Percentiles rank a stretch among this genome's conserved stretches.
phyloP scores from a whole-genome alignment of 1,140 invertebrate species.

The Neelides sp. region DNA sequence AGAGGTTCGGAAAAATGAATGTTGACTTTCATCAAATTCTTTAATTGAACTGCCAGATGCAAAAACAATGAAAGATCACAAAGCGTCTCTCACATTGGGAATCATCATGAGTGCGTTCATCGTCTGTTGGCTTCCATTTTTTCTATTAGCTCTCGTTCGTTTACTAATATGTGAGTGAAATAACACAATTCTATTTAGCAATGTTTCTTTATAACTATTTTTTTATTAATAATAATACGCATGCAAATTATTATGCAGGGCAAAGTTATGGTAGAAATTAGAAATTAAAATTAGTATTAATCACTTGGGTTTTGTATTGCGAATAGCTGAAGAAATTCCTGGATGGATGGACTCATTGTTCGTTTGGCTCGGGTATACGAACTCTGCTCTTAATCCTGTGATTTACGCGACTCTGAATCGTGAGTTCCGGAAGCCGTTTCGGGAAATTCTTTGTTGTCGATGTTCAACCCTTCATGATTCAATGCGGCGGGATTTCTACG shows the following conservation, averaged over 20 bases:
- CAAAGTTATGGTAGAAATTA: too few relatives aligned
- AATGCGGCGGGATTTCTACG: conserved; percentile 84
- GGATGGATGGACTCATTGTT: conserved; percentile 35
- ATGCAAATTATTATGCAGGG: too few relatives aligned
- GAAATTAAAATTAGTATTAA: too few relatives aligned
- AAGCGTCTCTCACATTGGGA: conserved; percentile 88
- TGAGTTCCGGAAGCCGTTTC: conserved; percentile 84
- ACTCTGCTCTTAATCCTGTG: conserved; percentile 61
- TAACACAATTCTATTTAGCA: too few relatives aligned
- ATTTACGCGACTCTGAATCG: conserved; percentile 84
- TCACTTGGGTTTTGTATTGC: too few relatives aligned
- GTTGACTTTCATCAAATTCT: too few relatives aligned
- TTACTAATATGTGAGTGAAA: too few relatives aligned
- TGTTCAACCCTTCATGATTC: conserved; percentile 76
- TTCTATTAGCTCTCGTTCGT: conserved; percentile 76
- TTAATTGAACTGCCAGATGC: too few relatives aligned
- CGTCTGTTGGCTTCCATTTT: conserved; percentile 93
- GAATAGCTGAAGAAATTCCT: conserved; percentile 30
- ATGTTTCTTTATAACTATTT: too few relatives aligned
- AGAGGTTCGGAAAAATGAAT: neutral
- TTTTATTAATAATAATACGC: too few relatives aligned
- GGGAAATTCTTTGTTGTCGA: conserved; percentile 74
- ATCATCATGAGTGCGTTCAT: conserved; percentile 91
- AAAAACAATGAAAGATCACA: conserved; percentile 62
- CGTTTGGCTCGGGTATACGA: conserved; percentile 45